These are phyloP conservation scores for Xestia xanthographa DNA, from an alignment of 2,888 invertebrate genomes.

Conservation along the genomic window DNA sequence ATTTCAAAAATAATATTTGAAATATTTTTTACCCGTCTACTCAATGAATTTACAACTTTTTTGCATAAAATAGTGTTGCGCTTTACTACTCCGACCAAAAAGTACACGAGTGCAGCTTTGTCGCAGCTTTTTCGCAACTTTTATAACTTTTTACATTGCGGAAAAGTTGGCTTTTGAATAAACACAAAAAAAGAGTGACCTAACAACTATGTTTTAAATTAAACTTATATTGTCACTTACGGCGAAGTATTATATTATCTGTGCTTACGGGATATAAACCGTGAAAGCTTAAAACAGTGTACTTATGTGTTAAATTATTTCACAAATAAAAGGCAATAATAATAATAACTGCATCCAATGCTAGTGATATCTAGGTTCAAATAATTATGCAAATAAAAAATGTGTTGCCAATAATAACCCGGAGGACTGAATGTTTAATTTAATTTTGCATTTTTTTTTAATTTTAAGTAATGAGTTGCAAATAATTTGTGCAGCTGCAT, in stretches of 20 bases:
- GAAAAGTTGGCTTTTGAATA: slow-evolving; percentile 20
- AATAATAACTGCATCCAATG: not conserved
- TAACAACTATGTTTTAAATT: not conserved
- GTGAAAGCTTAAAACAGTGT: too few species aligned
- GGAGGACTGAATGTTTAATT: not conserved
- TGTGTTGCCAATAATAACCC: not conserved
- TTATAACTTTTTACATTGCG: slow-evolving; percentile 21
- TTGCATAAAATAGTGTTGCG: slow-evolving; percentile 10
- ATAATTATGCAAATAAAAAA: slow-evolving; percentile 5
- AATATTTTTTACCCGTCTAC: not conserved
- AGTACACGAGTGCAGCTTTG: not conserved
- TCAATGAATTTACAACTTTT: not conserved
- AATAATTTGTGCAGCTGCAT: slow-evolving; percentile 32
- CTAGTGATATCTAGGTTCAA: not conserved
- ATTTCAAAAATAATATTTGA: not conserved
- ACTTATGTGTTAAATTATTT: not conserved
- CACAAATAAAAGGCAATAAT: not conserved
- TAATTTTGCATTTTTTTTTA: slow-evolving; percentile 35
- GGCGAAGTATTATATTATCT: too few species aligned
- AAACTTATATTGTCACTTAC: too few species aligned
- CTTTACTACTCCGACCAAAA: slow-evolving; percentile 3
- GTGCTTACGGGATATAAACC: too few species aligned
- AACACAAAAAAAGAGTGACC: slow-evolving; percentile 3
- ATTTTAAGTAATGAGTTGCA: slow-evolving; percentile 30
- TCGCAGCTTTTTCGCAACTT: not conserved